Evolutionary conservation across 2,797 vertebrate genomes (phyloP), one percentile per base, ranked within the genome.

Genomic region (Danio tinwini): DNA sequence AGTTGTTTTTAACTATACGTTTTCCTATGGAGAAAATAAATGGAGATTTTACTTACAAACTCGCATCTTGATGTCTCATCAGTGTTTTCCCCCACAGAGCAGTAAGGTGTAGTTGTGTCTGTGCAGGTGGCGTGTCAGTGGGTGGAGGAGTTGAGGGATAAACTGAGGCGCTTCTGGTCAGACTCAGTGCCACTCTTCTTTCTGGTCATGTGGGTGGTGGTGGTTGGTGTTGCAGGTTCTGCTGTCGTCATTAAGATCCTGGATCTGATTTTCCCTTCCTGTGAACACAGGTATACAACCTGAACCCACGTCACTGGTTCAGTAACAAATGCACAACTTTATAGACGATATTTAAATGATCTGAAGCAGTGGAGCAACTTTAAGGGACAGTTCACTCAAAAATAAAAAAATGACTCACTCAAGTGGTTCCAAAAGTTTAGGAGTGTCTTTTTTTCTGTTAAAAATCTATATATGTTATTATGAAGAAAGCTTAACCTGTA

Each of bases 61-160:
- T 29, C 3, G 13, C 1, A 53, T 11, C 7, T 64, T 0, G 49
- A 7, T 49, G 47, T 49, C 13, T 49, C 44, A 16, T 2, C 37
- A 12, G 14, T 52, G 47, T 69, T 0, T 37, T 69, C 52, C 13
- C 29, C 29, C 29, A 14, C 12, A 16, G 6, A 59, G 47, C 29
- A 1, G 4, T 39, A 39, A 29, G 14, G n/a, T 59, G 16, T 67
- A 3, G 6, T 47, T 63, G 42, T 55, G 1, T 76, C 12, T 47
- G 14, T 13, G 17, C 80, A 96, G 97, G 96, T 95, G 73, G 93
- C 96, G 93, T 99, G 97, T 88, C 95, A 92, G 63, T 96, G 96
- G 96, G 92, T 97, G 81, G 96, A 98, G 85, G 88, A 94, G 14
- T 85, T 95, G 72, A 90, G 96, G 76, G 95, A 95, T 87, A 87